Percentiles rank a stretch among this genome's conserved stretches.
phyloP scores from a whole-genome alignment of 2,113 vertebrate genomes.

The Thermophis baileyi region DNA sequence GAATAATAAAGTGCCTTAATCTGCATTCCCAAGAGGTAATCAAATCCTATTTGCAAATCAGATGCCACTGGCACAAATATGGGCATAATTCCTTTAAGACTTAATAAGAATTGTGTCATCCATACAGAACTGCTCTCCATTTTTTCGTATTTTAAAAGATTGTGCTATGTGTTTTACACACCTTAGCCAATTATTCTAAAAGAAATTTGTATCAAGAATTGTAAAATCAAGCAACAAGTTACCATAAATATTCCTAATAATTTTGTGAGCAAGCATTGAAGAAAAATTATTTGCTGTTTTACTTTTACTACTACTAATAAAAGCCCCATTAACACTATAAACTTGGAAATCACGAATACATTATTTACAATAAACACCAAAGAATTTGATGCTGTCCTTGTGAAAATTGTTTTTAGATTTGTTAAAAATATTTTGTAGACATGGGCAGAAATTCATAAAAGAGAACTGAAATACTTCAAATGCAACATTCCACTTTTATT shows the following conservation, averaged over 20 bases:
- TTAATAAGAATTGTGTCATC: background rate
- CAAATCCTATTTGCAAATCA: background rate
- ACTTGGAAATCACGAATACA: rapidly evolving
- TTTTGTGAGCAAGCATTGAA: background rate
- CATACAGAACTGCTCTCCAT: conserved; percentile 7
- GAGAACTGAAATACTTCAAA: background rate
- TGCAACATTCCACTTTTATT: background rate
- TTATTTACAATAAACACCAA: background rate
- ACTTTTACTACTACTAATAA: background rate
- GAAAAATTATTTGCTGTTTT: background rate
- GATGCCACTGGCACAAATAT: conserved; percentile 2
- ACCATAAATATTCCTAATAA: background rate
- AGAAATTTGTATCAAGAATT: background rate
- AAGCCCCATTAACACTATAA: background rate
- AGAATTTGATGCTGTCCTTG: background rate
- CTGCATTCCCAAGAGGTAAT: background rate
- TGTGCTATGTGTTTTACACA: background rate
- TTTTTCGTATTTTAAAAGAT: background rate
- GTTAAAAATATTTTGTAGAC: background rate
- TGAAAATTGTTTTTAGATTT: background rate
- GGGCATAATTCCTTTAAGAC: background rate
- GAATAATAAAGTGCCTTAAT: conserved; percentile 15
- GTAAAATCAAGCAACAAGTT: conserved; percentile 9
- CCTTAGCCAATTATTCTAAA: background rate
- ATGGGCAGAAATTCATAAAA: background rate